Evolutionary conservation across 92 coral and sea anemone species (phyloP), one percentile per base, ranked within the genome.

Genomic region (Zoanthus sansibaricus): DNA sequence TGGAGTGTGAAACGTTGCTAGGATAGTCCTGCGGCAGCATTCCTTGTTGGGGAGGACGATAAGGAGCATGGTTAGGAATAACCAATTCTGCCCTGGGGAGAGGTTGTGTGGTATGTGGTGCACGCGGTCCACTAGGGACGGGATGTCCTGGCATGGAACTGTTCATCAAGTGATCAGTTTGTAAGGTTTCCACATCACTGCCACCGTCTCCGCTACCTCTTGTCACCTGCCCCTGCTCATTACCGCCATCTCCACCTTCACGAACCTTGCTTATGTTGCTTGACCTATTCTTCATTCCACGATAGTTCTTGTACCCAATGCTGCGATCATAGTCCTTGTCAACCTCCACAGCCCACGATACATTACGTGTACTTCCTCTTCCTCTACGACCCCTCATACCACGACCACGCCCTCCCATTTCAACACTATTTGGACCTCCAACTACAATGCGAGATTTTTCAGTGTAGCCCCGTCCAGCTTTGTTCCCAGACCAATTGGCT

Each of bases 401-500:
- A 12, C 96, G 91, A 30, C 82, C 76, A 64, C 90, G 76, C n/a
- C 94, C 91, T 31, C 93, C 96, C 87, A 97, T 86, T 80, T 97
- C 99, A 9, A 97, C 99, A 91, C 99, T 97, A 14, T 87, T 76
- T 3, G 97, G 95, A 18, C 99, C 99, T 21, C 99, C 99, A 86
- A 96, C 99, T 54, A 97, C 90, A 21, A 97, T 95, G 5, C 96
- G 94, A 11, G 90, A 93, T 86, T 88, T 96, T 47, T 95, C 98
- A 75, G 91, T 94, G 86, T 97, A 97, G 76, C 96, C 99, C 15
- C 99, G 94, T 59, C 99, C 99, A 7, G 98, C 99, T 82, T 95
- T 94, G 96, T 97, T 97, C 1, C 99, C 99, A 5, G 86, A 71
- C 94, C 96, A 97, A 66, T 96, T 92, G 44, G 99, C 99, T 25